Conservation (phyloP, 2,113 vertebrate genomes). For the Lampris incognitus region DNA sequence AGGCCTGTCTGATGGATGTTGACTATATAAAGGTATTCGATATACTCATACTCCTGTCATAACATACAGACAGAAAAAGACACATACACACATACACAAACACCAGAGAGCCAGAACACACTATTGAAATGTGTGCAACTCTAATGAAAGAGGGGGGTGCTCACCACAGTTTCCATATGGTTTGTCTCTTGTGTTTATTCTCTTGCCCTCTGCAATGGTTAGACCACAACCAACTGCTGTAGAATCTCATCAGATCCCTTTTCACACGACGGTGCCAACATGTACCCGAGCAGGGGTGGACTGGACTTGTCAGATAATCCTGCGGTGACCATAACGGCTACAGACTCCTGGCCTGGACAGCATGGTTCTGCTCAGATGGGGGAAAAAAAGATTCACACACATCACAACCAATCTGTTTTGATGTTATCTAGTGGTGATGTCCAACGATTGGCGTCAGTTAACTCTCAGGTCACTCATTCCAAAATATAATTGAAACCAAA, state of each 20-base stretch:
- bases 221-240: slow-evolving; percentile 28
- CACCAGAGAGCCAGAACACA: background rate
- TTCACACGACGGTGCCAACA: slow-evolving; percentile 22
- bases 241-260: slow-evolving; percentile 40
- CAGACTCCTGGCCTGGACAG: slow-evolving; percentile 33
- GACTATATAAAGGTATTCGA: slow-evolving; percentile 45
- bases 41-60: background rate
- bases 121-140: slow-evolving; percentile 12
- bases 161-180: slow-evolving; percentile 34
- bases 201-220: background rate
- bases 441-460: background rate
- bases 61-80: background rate
- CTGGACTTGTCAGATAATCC: slow-evolving; percentile 35
- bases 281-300: slow-evolving; percentile 9
- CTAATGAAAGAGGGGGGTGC: slow-evolving; percentile 2
- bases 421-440: background rate
- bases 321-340: slow-evolving; percentile 20
- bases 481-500: no score
- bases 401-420: no score
- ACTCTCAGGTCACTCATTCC: no score
- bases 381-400: slow-evolving; percentile 29
- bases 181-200: slow-evolving; percentile 10
- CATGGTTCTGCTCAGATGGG: slow-evolving; percentile 11
- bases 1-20: slow-evolving; percentile 53
- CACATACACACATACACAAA: slow-evolving; percentile 5